Base-by-base conservation (phyloP, 2,797 vertebrate genomes). In the Sebastes baramenuke region DNA sequence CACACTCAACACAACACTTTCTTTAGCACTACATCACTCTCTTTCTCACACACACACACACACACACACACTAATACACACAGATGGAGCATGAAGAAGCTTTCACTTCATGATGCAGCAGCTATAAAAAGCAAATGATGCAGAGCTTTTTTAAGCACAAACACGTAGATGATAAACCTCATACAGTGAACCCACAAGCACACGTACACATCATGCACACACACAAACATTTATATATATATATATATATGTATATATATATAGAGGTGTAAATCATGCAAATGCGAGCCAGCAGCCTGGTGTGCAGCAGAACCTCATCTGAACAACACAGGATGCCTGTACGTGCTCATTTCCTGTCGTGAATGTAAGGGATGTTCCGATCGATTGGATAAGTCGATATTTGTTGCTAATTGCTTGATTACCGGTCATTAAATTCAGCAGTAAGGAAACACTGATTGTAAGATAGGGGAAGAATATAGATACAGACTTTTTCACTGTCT, bases 241-340 rank as follows among this genome's bases (percentile, higher is more conserved):
- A 34, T 32, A 32, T 1, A 34, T 32, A 9, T 12, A 12, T 49
- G 1, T 22, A 64, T 22, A 58, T 6, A 61, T 6, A n/a, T 4
- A n/a, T 3, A 52, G 27, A 56, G 6, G n/a, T 80, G 81, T 72
- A 83, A 55, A 68, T 67, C 87, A 88, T 88, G 85, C 86, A 86
- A 52, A 79, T 82, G 68, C 75, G 72, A 69, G 56, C 66, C 30
- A 61, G 67, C 6, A 46, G 62, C 61, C 29, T 68, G 58, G 55
- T 80, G 77, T 72, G 73, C 77, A 79, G 55, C 59, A 82, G 77
- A 86, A 75, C 77, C 85, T 82, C 25, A 13, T 79, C 66, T 77
- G 13, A 66, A 72, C 61, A 32, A 69, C 67, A 82, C 68, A 77
- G 61, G 56, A 79, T 32, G 74, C 46, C 8, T 22, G 32, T 34